Evolutionary conservation across 2,113 vertebrate genomes (phyloP).

Genomic region (Laticauda laticaudata): DNA sequence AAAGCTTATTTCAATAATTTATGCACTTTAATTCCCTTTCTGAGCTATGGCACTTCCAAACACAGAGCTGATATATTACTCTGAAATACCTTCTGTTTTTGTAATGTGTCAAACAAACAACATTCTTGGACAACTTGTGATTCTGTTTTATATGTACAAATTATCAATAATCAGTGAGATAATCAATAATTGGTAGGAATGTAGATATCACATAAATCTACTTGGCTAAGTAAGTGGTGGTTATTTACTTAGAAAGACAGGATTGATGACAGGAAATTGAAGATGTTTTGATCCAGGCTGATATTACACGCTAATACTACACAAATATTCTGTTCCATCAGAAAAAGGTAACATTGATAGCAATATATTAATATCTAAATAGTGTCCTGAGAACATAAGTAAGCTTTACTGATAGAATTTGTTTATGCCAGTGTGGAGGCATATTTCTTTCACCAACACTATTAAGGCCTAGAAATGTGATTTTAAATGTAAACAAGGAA

Average conservation of each 20-base stretch:
- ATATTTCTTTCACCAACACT: not conserved
- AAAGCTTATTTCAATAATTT: constrained; percentile 24
- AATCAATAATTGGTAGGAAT: not conserved
- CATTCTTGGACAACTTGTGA: not conserved
- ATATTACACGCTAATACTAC: no score
- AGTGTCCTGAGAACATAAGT: not conserved
- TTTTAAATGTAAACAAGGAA: not conserved
- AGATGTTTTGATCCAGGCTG: no score
- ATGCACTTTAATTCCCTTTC: constrained; percentile 25
- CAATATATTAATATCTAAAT: not conserved
- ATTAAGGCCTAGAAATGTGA: not conserved
- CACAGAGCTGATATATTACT: not conserved
- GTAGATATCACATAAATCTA: not conserved
- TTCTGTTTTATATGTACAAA: not conserved
- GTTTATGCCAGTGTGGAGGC: not conserved
- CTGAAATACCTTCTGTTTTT: not conserved
- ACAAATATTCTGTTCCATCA: not conserved
- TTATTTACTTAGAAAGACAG: not conserved
- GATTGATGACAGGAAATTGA: not conserved
- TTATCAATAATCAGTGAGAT: not conserved
- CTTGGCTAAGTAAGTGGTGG: not conserved
- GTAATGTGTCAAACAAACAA: not conserved
- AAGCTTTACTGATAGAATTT: no score
- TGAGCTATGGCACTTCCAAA: not conserved
- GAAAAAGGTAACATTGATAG: not conserved